Percentiles rank a stretch among this genome's conserved stretches.
Conservation (phyloP, 2,113 vertebrate species). For the Corapipo altera region DNA sequence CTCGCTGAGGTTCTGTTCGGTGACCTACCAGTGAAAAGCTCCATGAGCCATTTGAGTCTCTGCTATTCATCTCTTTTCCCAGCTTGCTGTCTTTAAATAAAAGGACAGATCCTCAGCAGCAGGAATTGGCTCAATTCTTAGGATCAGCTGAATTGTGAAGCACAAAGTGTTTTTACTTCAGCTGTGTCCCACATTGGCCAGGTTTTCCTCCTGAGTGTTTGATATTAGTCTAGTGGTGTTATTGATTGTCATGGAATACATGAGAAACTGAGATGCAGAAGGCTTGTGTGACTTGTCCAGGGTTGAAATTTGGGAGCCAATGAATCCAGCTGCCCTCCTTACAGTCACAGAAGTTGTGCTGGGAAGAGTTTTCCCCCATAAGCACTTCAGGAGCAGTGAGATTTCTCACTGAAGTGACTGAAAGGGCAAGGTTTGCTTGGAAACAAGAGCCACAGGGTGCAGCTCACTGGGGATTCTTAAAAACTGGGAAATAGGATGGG, state of each 20-base stretch:
- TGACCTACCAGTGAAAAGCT: conserved; percentile 43
- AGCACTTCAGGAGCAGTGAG: neutral
- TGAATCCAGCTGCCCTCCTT: neutral
- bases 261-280: neutral
- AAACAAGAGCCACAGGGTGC: neutral
- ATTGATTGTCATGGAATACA: neutral
- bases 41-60: neutral
- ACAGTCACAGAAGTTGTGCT: neutral
- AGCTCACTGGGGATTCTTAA: neutral
- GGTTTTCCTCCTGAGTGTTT: neutral
- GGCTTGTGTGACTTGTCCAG: neutral
- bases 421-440: neutral
- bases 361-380: neutral
- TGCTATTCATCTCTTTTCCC: conserved; percentile 20
- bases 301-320: neutral
- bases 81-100: neutral
- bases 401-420: neutral
- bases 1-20: neutral
- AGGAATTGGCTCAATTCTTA: neutral
- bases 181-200: neutral
- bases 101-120: conserved; percentile 15
- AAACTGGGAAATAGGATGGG: neutral
- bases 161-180: conserved; percentile 13
- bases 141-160: neutral
- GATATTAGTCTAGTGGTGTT: neutral